phyloP scores from a whole-genome alignment of 2,113 vertebrate genomes.

The Thermophis baileyi region DNA sequence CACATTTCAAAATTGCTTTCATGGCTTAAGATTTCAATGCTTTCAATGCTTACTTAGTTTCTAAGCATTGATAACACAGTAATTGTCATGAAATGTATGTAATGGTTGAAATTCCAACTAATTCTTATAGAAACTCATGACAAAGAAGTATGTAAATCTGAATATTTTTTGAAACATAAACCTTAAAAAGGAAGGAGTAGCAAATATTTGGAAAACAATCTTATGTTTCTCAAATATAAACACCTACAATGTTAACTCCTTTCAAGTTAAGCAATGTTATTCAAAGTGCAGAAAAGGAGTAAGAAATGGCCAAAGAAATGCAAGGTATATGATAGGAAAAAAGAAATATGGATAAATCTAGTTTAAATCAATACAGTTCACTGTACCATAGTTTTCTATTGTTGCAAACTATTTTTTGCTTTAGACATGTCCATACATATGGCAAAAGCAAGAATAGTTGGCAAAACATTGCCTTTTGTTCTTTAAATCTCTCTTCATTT shows the following conservation, averaged over 20 bases:
- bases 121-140: background rate
- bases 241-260: background rate
- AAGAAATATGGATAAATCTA: background rate
- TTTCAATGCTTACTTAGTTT: background rate
- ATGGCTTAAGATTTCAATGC: background rate
- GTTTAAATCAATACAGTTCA: background rate
- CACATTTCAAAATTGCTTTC: background rate
- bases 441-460: background rate
- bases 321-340: background rate
- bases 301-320: background rate
- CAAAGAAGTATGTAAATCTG: background rate
- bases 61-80: background rate
- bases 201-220: background rate
- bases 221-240: background rate
- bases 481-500: background rate
- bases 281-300: background rate
- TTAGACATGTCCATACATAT: background rate
- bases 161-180: background rate
- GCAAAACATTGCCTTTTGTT: background rate
- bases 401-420: background rate
- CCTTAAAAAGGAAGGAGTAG: background rate
- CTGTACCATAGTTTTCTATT: background rate
- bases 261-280: background rate
- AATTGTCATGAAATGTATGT: background rate
- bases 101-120: background rate